Conservation (phyloP, 2,888 invertebrate species). For the Hedychridium roseum region DNA sequence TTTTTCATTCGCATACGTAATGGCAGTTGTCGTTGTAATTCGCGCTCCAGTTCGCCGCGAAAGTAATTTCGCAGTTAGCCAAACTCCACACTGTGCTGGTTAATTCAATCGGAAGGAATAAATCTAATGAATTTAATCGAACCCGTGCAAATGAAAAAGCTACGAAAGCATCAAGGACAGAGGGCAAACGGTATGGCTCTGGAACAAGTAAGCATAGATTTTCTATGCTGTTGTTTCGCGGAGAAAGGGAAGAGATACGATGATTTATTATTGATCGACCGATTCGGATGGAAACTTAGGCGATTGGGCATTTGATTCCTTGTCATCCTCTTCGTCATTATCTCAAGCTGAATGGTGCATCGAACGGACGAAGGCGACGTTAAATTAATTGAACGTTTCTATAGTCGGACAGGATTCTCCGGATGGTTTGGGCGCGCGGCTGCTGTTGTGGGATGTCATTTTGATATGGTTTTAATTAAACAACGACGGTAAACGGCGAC, state of each 20-base stretch:
- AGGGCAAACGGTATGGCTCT: too few relatives aligned
- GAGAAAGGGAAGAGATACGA: background rate
- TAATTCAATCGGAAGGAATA: too few relatives aligned
- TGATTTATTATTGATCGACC: constrained; percentile 3
- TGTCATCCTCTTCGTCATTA: background rate
- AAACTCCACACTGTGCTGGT: too few relatives aligned
- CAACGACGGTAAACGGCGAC: constrained; percentile 26
- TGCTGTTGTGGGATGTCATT: constrained; percentile 23
- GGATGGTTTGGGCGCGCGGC: constrained; percentile 11
- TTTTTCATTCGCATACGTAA: too few relatives aligned
- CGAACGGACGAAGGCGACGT: constrained; percentile 20
- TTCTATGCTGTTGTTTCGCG: too few relatives aligned
- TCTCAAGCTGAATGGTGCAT: background rate
- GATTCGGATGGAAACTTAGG: constrained; percentile 5
- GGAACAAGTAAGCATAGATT: too few relatives aligned
- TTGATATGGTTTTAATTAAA: constrained; percentile 37
- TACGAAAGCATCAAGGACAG: too few relatives aligned
- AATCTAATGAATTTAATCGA: too few relatives aligned
- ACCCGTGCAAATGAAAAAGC: too few relatives aligned
- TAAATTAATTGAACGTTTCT: constrained; percentile 48
- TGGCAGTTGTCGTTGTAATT: too few relatives aligned
- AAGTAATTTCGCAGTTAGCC: too few relatives aligned
- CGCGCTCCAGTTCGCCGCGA: too few relatives aligned
- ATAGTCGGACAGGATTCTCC: constrained; percentile 26
- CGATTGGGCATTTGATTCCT: background rate